A percentile compares a stretch with the other conserved stretches of the same genome.
Conservation (phyloP, 2,888 invertebrate genomes). For the Drosophila subsilvestris region DNA sequence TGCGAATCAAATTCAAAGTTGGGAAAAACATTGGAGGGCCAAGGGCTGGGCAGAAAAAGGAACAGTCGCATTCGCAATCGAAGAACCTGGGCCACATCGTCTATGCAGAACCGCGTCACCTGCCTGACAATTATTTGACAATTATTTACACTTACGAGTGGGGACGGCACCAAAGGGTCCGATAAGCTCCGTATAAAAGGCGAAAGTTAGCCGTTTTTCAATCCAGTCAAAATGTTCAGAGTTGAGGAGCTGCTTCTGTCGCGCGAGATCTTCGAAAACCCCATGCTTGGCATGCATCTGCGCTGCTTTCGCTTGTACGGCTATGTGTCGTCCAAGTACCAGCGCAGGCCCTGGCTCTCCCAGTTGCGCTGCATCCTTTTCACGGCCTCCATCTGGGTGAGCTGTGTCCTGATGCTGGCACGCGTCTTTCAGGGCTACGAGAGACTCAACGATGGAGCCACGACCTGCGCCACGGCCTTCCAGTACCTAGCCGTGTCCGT, state of each 20-base stretch:
- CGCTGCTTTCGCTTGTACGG: conserved; percentile 64
- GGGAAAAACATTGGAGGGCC: conserved; percentile 53
- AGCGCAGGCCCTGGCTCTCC: conserved; percentile 51
- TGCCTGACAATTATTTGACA: conserved; percentile 43
- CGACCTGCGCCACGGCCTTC: conserved; percentile 70
- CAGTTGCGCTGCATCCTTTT: conserved; percentile 64
- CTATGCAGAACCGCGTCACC: conserved; percentile 44
- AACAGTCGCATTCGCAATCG: conserved; percentile 1
- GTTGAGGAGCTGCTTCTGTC: conserved; percentile 56
- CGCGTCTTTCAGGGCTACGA: conserved; percentile 54
- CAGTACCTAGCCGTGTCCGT: conserved; percentile 72
- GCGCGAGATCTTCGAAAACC: conserved; percentile 59
- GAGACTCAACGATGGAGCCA: conserved; percentile 59
- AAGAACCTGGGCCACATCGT: conserved; percentile 10
- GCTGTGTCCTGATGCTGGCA: conserved; percentile 54
- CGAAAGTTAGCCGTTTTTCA: neutral
- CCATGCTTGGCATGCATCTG: conserved; percentile 65
- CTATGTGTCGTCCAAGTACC: conserved; percentile 61
- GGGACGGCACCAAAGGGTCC: neutral
- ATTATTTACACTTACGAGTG: conserved; percentile 34
- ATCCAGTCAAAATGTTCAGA: conserved; percentile 52
- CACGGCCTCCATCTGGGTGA: conserved; percentile 67
- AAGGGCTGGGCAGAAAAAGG: conserved; percentile 1
- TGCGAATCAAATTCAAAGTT: conserved; percentile 73
- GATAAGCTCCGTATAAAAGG: conserved; percentile 26